Evolutionary conservation across 2,888 invertebrate genomes (phyloP), one percentile per base, ranked within the genome.

Genomic region (Antitype chi): DNA sequence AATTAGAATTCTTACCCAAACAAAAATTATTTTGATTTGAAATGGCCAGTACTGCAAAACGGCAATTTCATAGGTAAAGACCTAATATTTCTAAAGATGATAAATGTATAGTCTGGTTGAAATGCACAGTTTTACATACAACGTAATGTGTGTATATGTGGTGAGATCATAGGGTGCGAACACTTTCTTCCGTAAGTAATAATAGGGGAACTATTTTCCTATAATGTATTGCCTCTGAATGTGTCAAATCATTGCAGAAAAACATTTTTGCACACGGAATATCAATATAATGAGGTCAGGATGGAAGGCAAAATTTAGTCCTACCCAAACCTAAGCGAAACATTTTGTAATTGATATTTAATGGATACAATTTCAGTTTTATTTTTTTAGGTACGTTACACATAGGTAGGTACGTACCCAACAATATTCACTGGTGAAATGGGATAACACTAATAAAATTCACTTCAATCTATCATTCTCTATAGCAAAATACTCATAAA

Each of bases 221-320:
- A 53, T 71, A 79, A 72, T 71, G 3, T 71, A 63, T 84, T 78
- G 70, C 71, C 28, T 28, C n/a, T n/a, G 47, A 63, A 80, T 79
- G 43, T 80, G 70, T 80, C 71, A 67, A 80, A 55, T 79, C 52
- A 81, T 79, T 68, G 67, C 71, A 55, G 47, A 59, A 63, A 60
- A 80, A 84, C 17, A 59, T 71, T 84, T 79, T 47, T 59, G 32
- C 32, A 53, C 53, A 59, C 28, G 28, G 17, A 68, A 79, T 68
- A 79, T 70, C 47, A 62, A 67, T 59, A 38, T 49, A 47, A 17
- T 6, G 55, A n/a, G 23, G 17, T n/a, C 55, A 59, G 1, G 25
- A 49, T 53, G 53, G 20, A n/a, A 60, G 7, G 4, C 13, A n/a
- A 64, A 32, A 57, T 53, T 47, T 28, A 15, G 7, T 23, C 6